Percentiles rank a stretch among this genome's conserved stretches.
These are phyloP conservation scores for Villa cingulata DNA, from an alignment of 2,888 invertebrate species.

Conservation along the genomic window DNA sequence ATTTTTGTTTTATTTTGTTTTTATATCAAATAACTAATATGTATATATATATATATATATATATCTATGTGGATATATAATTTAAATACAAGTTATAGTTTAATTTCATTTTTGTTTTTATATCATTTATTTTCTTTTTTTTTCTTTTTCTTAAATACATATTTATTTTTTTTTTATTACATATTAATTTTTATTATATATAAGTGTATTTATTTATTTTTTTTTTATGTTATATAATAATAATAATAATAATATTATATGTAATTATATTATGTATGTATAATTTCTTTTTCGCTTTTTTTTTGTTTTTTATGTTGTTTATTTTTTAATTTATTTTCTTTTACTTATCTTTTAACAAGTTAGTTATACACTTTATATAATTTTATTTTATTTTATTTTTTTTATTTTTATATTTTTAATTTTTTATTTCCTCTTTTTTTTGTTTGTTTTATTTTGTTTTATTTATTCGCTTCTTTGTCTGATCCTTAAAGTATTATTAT, in stretches of 20 bases:
- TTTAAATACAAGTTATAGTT: not conserved
- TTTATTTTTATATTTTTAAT: not conserved
- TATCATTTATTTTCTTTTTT: not conserved
- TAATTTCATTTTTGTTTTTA: not conserved
- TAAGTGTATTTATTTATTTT: not conserved
- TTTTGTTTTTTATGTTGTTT: slow-evolving; percentile 2
- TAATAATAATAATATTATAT: too few relatives aligned
- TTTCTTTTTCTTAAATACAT: not conserved
- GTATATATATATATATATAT: too few relatives aligned
- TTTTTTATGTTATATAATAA: slow-evolving; percentile 2
- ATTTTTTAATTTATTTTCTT: not conserved
- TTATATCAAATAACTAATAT: slow-evolving; percentile 3
- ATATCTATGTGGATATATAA: too few relatives aligned
- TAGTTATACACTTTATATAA: not conserved
- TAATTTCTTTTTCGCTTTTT: not conserved
- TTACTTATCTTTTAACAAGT: not conserved
- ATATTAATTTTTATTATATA: too few relatives aligned
- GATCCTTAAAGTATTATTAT: too few relatives aligned
- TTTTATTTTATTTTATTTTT: not conserved
- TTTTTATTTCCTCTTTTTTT: not conserved
- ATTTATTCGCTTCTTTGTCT: too few relatives aligned
- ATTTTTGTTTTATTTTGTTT: slow-evolving; percentile 2
- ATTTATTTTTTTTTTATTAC: not conserved
- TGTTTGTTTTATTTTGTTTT: too few relatives aligned
- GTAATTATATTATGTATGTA: not conserved